Base-by-base conservation (phyloP, 2,797 vertebrate genomes). In the Coluber constrictor region DNA sequence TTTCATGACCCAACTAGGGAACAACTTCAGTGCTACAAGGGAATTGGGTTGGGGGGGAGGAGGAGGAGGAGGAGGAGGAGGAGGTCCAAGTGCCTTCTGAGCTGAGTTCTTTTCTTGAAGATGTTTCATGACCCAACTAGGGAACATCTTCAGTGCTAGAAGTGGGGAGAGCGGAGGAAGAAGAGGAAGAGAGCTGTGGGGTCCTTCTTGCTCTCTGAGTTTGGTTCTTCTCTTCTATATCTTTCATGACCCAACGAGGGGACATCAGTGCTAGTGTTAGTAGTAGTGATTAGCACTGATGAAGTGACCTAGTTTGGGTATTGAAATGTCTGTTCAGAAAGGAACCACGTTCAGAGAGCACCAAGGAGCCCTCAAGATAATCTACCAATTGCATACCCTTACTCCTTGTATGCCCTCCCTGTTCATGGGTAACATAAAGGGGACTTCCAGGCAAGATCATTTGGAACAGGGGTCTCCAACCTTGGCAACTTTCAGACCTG, bases 81-180 rank as follows among this genome's bases (percentile, higher is more conserved):
- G 57, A 4, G 47, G 47, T 47, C 47, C 47, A 47, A 8, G 51
- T 51, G 51, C 51, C 8, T 8, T 51, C 51, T 51, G 51, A 51
- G 51, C 51, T 51, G 6, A 8, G 51, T 51, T 51, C 7, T 51
- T 51, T 51, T 51, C 51, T 51, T 51, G 8, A 7, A 2, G 57
- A 59, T 6, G 0, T 61, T 61, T 61, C 60, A 61, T 61, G 23
- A 12, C 1, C 25, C 60, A 27, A 25, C 9, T 20, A 27, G 23
- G 60, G 6, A 61, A 61, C 60, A 61, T 61, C 60, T 1, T 61
- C 60, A 11, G 60, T 10, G 25, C 25, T 27, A 27, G 60, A 61
- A 11, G 1, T 9, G 3, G 3, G 20, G 7, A 5, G 25, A 25
- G 25, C 3, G 25, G 27, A 13, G 1, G 63, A n/a, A 2, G 29